A percentile compares a stretch with the other conserved stretches of the same genome.
Evolutionary conservation across 2,888 invertebrate genomes (phyloP).

Genomic region (Tanypteryx hageni): DNA sequence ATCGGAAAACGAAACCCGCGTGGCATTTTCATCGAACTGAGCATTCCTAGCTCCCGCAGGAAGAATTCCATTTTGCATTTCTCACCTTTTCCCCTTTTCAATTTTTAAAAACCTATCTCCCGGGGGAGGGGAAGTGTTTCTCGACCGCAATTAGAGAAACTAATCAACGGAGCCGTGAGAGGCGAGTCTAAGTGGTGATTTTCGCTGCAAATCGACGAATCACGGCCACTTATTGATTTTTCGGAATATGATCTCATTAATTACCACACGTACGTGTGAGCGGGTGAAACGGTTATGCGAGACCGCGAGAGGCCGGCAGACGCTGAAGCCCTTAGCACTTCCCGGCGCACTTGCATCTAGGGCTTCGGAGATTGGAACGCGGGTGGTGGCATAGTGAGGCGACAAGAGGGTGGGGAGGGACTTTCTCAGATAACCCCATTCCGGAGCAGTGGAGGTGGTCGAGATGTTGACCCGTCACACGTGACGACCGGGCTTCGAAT

Average conservation of each 20-base stretch:
- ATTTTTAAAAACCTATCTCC: no score
- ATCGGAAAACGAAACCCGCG: background rate
- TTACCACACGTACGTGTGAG: slow-evolving; percentile 60
- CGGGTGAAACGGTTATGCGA: slow-evolving; percentile 10
- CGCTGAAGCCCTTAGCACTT: slow-evolving; percentile 11
- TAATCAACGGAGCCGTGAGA: background rate
- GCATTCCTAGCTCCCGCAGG: background rate
- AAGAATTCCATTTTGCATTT: background rate
- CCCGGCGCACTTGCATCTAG: slow-evolving; percentile 37
- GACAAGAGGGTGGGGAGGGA: background rate
- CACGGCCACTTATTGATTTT: slow-evolving; percentile 39
- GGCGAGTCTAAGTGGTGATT: slow-evolving; percentile 12
- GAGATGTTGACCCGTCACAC: background rate
- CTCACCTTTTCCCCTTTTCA: no score
- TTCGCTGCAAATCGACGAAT: slow-evolving; percentile 36
- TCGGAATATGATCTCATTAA: slow-evolving; percentile 59
- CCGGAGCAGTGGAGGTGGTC: slow-evolving; percentile 3
- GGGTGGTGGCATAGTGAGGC: background rate
- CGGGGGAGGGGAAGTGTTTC: no score
- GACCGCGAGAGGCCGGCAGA: slow-evolving; percentile 30
- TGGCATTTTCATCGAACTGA: background rate
- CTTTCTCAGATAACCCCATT: slow-evolving; percentile 54
- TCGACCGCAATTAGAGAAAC: no score
- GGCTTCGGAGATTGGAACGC: slow-evolving; percentile 32
- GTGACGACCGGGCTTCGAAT: background rate